Percentiles rank a stretch among this genome's conserved stretches.
These are phyloP conservation scores for Argya squamiceps DNA, from an alignment of 2,797 vertebrate genomes.

Conservation along the genomic window DNA sequence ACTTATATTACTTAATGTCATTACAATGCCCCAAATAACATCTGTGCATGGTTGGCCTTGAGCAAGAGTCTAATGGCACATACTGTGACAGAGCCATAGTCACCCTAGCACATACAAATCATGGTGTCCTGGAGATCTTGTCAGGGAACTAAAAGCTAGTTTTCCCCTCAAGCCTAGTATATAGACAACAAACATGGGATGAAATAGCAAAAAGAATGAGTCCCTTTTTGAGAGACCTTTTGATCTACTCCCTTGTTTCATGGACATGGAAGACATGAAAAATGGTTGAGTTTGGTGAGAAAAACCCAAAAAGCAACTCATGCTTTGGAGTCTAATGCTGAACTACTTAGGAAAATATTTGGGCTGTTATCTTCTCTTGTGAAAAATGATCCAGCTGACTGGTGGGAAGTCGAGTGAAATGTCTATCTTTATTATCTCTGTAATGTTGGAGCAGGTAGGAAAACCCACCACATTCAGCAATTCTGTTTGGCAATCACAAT, in stretches of 20 bases:
- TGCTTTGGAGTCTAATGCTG: not conserved
- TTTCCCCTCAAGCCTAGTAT: not conserved
- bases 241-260: not conserved
- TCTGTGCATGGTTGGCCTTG: not conserved
- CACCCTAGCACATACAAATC: not conserved
- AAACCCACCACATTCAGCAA: not conserved
- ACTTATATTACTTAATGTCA: not conserved
- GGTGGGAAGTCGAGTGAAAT: not conserved
- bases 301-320: not conserved
- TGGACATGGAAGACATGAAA: not conserved
- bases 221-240: not conserved
- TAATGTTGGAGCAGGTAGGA: not conserved
- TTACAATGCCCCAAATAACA: not conserved
- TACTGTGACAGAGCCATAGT: not conserved
- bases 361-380: not conserved
- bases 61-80: not conserved
- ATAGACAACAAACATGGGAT: not conserved
- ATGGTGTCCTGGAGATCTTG: not conserved
- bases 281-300: not conserved
- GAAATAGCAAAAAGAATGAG: not conserved
- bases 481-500: not conserved
- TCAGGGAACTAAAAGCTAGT: not conserved
- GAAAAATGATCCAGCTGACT: not conserved
- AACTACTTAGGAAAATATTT: not conserved
- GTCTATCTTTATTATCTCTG: not conserved